Conservation (phyloP, 2,888 invertebrate species). For the Magallana nippona region DNA sequence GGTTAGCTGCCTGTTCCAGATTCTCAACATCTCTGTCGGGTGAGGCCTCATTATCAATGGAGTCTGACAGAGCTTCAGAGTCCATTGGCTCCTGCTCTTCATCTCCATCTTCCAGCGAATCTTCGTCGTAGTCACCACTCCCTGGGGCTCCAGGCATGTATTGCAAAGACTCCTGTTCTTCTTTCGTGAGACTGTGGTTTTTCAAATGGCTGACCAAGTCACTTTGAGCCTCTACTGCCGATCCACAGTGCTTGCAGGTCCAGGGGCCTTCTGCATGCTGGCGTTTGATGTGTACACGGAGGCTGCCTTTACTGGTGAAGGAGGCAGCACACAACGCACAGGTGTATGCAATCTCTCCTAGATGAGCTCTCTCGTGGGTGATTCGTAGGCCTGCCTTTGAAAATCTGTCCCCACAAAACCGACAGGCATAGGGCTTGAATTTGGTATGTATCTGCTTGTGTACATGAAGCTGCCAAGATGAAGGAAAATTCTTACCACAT, state of each 20-base stretch:
- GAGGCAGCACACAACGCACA: slow-evolving; percentile 70
- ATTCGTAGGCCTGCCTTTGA: slow-evolving; percentile 65
- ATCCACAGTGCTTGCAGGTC: slow-evolving; percentile 69
- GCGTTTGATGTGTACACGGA: slow-evolving; percentile 67
- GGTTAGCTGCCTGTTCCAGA: slow-evolving; percentile 36
- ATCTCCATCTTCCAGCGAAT: slow-evolving; percentile 52
- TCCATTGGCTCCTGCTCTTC: slow-evolving; percentile 42
- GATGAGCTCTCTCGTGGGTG: slow-evolving; percentile 67
- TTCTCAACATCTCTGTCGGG: slow-evolving; percentile 42
- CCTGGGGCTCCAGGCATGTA: slow-evolving; percentile 60
- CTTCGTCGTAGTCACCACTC: slow-evolving; percentile 48
- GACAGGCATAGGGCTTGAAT: slow-evolving; percentile 70
- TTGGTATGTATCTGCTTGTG: slow-evolving; percentile 70
- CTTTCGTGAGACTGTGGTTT: slow-evolving; percentile 64
- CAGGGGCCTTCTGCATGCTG: slow-evolving; percentile 70
- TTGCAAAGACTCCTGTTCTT: slow-evolving; percentile 63
- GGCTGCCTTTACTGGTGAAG: slow-evolving; percentile 66
- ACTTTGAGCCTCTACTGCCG: slow-evolving; percentile 61
- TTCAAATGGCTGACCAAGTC: slow-evolving; percentile 66
- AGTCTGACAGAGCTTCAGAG: slow-evolving; percentile 45
- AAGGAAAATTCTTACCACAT: slow-evolving; percentile 67
- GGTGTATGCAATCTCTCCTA: slow-evolving; percentile 51
- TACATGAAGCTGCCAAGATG: slow-evolving; percentile 63
- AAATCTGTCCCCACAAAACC: slow-evolving; percentile 69
- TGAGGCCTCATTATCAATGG: slow-evolving; percentile 53